Evolutionary conservation across 2,113 vertebrate genomes (phyloP).

Genomic region (Sebastes schlegelii): DNA sequence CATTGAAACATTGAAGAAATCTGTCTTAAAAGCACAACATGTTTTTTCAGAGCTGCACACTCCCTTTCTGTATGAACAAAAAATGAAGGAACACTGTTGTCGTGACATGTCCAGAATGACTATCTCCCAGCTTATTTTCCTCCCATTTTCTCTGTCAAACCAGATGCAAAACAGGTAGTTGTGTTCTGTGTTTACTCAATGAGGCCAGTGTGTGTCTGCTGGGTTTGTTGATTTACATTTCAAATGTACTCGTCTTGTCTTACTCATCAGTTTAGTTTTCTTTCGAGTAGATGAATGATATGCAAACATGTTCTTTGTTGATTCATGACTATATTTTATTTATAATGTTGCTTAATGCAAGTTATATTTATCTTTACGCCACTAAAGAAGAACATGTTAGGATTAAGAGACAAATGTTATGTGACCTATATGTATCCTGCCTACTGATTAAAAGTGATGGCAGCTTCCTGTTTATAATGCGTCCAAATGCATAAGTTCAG

Average conservation of each 20-base stretch:
- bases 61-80: conserved; percentile 25
- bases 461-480: not conserved
- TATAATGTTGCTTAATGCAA: not conserved
- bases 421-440: not conserved
- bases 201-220: not conserved
- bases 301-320: not conserved
- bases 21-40: not conserved
- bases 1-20: conserved; percentile 8
- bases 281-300: conserved; percentile 6
- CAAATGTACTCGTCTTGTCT: conserved; percentile 18
- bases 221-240: conserved; percentile 45
- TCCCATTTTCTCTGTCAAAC: conserved; percentile 19
- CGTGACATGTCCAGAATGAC: conserved; percentile 35
- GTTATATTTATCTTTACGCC: not conserved
- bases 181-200: conserved; percentile 31
- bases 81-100: conserved; percentile 29
- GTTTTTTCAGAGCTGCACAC: not conserved
- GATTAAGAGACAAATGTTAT: not conserved
- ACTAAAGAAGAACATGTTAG: not conserved
- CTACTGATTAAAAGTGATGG: too few relatives aligned
- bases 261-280: conserved; percentile 18
- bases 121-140: not conserved
- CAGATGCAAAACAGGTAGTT: conserved; percentile 49
- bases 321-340: not conserved
- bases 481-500: not conserved